A percentile compares a stretch with the other conserved stretches of the same genome.
Conservation (phyloP, 2,113 vertebrate species). For the Anolis sagrei region DNA sequence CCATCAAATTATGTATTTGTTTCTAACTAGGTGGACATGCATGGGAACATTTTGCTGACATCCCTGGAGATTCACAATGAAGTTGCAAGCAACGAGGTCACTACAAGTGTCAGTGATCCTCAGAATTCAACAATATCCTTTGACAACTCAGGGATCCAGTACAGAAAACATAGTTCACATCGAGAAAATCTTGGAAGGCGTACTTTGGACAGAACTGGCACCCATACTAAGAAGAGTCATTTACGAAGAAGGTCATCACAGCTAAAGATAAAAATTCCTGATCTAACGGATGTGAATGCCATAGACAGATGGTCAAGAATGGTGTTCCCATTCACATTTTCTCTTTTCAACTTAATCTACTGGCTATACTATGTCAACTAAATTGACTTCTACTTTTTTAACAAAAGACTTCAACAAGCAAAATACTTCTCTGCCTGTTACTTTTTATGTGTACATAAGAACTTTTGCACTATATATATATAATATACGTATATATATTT, state of each 20-base stretch:
- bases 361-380: constrained; percentile 99
- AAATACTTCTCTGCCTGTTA: constrained; percentile 80
- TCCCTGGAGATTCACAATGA: constrained; percentile 97
- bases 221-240: constrained; percentile 85
- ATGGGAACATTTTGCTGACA: constrained; percentile 93
- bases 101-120: constrained; percentile 82
- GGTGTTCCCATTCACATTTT: constrained; percentile 94
- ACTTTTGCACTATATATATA: constrained; percentile 76
- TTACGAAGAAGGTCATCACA: constrained; percentile 93
- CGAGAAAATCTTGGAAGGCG: constrained; percentile 79
- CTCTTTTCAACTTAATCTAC: constrained; percentile 98
- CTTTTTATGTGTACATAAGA: constrained; percentile 84
- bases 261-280: constrained; percentile 97
- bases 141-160: constrained; percentile 93
- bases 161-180: constrained; percentile 87
- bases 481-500: constrained; percentile 68
- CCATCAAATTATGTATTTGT: background rate
- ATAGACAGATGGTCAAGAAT: constrained; percentile 98
- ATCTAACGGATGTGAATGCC: constrained; percentile 96
- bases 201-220: constrained; percentile 80
- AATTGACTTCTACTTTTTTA: constrained; percentile 78
- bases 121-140: constrained; percentile 92
- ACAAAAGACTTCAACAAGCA: constrained; percentile 77
- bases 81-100: constrained; percentile 88
- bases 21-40: constrained; percentile 88